phyloP scores from a whole-genome alignment of 2,113 vertebrate species.

The Pitta sordida region DNA sequence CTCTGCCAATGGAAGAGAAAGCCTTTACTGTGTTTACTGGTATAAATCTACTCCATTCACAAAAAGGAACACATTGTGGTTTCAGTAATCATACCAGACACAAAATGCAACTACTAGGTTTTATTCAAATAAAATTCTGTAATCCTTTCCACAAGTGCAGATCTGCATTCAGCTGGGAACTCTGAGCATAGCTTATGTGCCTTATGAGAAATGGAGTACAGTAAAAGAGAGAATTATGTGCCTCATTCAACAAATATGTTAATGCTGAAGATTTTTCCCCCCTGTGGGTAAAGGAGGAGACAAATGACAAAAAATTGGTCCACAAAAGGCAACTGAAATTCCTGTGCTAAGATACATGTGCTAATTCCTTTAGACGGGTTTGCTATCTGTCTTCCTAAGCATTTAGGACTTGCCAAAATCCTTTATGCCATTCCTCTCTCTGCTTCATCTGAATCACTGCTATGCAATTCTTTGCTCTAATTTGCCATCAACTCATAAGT shows the following conservation, averaged over 20 bases:
- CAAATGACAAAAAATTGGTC: background rate
- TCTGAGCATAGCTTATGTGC: conserved; percentile 16
- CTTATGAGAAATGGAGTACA: conserved; percentile 19
- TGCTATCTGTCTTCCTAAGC: background rate
- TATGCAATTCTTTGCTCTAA: background rate
- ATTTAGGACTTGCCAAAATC: background rate
- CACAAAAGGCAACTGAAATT: background rate
- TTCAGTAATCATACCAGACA: background rate
- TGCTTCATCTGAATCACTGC: background rate
- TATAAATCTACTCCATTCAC: background rate
- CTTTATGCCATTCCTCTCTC: background rate
- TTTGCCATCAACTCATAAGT: background rate
- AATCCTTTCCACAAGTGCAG: conserved; percentile 49
- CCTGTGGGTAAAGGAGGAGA: background rate
- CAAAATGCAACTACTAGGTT: background rate
- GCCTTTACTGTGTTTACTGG: fast-evolving
- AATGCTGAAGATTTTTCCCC: background rate
- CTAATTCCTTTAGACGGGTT: background rate
- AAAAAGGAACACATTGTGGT: background rate
- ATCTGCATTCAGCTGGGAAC: conserved; percentile 44
- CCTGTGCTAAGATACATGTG: background rate
- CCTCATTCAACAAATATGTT: conserved; percentile 33
- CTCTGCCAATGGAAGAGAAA: conserved; percentile 1
- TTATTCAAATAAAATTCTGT: conserved; percentile 56
- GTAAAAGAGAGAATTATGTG: conserved; percentile 23